phyloP scores from a whole-genome alignment of 2,113 vertebrate species.

The Corythoichthys haematopterus region DNA sequence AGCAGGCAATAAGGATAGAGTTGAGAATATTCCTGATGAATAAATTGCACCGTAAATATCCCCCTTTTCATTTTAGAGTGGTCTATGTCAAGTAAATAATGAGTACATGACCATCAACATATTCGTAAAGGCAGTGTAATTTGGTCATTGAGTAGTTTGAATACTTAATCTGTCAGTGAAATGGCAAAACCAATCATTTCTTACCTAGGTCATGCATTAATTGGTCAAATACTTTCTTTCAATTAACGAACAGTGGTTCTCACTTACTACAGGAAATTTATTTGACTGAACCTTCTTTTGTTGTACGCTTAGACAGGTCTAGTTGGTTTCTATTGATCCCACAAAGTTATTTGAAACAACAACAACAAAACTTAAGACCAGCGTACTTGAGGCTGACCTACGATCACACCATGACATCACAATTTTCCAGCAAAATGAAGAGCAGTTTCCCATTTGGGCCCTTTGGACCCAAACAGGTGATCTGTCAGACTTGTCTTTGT shows the following conservation, averaged over 20 bases:
- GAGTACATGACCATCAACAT: not conserved
- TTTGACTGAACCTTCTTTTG: not conserved
- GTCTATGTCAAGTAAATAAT: too few relatives aligned
- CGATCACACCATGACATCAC: conserved; percentile 5
- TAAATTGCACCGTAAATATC: too few relatives aligned
- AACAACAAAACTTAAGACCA: not conserved
- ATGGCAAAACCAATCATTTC: conserved; percentile 18
- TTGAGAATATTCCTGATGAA: too few relatives aligned
- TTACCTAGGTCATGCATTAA: conserved; percentile 2
- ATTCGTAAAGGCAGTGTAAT: not conserved
- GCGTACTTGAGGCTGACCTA: not conserved
- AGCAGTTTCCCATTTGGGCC: conserved; percentile 16
- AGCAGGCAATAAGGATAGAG: not conserved
- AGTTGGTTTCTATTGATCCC: not conserved
- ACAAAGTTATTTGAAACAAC: not conserved
- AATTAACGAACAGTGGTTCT: not conserved
- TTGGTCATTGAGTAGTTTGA: not conserved
- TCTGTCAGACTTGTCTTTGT: conserved; percentile 12
- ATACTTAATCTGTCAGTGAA: conserved; percentile 1
- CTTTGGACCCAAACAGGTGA: conserved; percentile 16
- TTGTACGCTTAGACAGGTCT: not conserved
- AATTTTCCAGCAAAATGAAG: conserved; percentile 7
- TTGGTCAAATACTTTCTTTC: conserved; percentile 7
- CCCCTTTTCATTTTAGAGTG: too few relatives aligned
- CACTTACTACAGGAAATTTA: conserved; percentile 4